These are phyloP conservation scores for Yponomeuta plumbellus DNA, from an alignment of 2,888 invertebrate genomes.

Conservation along the genomic window DNA sequence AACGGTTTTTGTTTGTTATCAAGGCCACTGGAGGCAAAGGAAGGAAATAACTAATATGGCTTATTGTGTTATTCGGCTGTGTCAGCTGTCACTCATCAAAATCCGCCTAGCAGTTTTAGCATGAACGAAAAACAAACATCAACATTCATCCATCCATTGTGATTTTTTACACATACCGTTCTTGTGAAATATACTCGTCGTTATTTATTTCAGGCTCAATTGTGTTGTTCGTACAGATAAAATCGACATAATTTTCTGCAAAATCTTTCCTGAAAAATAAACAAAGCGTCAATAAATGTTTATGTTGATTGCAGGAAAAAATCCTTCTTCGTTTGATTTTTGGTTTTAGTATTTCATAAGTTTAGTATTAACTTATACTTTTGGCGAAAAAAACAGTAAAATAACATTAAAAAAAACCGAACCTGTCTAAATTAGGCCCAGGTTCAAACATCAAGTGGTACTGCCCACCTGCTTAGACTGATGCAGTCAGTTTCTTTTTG, in stretches of 20 bases:
- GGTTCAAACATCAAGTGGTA: neutral
- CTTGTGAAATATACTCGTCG: neutral
- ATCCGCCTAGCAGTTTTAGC: neutral
- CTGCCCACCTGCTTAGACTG: too few species aligned
- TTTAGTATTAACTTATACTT: too few species aligned
- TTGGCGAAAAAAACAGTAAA: neutral
- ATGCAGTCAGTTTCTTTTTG: neutral
- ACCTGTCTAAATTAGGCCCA: neutral
- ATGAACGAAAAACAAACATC: neutral
- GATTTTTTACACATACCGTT: neutral
- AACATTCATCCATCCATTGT: neutral
- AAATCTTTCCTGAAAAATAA: neutral
- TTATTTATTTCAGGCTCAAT: neutral
- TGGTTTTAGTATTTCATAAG: too few species aligned
- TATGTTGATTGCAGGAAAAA: neutral
- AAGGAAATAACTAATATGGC: neutral
- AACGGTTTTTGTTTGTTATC: neutral
- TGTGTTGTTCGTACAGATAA: neutral
- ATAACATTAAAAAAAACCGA: neutral
- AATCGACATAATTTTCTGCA: conserved; percentile 1
- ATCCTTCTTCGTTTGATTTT: too few species aligned
- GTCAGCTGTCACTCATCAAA: neutral
- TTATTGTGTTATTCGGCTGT: neutral
- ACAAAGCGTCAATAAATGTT: neutral
- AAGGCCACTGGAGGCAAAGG: neutral